These are phyloP conservation scores for Larimichthys crocea DNA, from an alignment of 2,113 vertebrate genomes.

Conservation along the genomic window DNA sequence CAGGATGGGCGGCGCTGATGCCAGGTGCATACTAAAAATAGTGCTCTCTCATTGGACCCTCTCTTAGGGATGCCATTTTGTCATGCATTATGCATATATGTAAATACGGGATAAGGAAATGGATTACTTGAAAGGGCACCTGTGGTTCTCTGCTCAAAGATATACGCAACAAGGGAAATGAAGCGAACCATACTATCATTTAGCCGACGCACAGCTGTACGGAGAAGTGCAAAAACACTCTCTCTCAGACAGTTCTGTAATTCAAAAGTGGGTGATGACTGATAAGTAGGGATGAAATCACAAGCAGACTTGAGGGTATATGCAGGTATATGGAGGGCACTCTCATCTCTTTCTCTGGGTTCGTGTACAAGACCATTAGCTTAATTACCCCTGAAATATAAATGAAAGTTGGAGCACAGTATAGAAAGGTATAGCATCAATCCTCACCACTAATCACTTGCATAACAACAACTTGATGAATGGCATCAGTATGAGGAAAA, in stretches of 20 bases:
- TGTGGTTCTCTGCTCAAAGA: slow-evolving; percentile 76
- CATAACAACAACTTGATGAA: slow-evolving; percentile 7
- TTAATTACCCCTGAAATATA: slow-evolving; percentile 43
- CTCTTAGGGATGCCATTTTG: slow-evolving; percentile 72
- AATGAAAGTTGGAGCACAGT: slow-evolving; percentile 1
- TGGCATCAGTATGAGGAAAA: not conserved
- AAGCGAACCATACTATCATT: slow-evolving; percentile 66
- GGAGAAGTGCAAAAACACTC: slow-evolving; percentile 55
- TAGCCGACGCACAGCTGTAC: slow-evolving; percentile 65
- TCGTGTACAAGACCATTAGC: slow-evolving; percentile 31
- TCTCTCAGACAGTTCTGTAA: slow-evolving; percentile 44
- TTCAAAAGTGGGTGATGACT: slow-evolving; percentile 53
- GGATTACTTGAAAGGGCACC: slow-evolving; percentile 78
- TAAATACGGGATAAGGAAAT: slow-evolving; percentile 77
- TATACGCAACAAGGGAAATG: slow-evolving; percentile 73
- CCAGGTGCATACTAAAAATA: slow-evolving; percentile 82
- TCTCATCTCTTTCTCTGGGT: slow-evolving; percentile 6
- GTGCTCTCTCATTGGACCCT: slow-evolving; percentile 72
- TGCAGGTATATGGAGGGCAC: slow-evolving; percentile 29
- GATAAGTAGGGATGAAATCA: slow-evolving; percentile 55
- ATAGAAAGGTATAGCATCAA: slow-evolving; percentile 1
- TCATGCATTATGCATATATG: slow-evolving; percentile 83
- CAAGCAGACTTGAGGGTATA: slow-evolving; percentile 24
- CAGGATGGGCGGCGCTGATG: slow-evolving; percentile 62
- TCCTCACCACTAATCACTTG: slow-evolving; percentile 6